A percentile compares a stretch with the other conserved stretches of the same genome.
phyloP scores from a whole-genome alignment of 1,140 invertebrate genomes.

The Drosophila leontia region DNA sequence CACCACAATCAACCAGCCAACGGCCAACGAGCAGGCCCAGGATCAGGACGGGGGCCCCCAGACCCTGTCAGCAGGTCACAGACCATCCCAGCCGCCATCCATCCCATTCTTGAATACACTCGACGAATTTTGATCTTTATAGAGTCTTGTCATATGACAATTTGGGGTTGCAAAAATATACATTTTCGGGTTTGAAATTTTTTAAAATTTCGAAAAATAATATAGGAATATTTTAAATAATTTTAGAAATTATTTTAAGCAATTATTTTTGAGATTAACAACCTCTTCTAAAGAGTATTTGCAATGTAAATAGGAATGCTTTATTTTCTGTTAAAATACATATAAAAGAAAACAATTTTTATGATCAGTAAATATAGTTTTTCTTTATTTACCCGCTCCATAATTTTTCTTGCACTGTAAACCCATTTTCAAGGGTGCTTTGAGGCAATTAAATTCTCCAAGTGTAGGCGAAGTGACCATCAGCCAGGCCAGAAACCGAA shows the following conservation, averaged over 20 bases:
- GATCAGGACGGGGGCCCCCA: conserved; percentile 12
- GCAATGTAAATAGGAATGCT: too few relatives aligned
- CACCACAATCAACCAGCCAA: conserved; percentile 70
- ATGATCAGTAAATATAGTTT: too few relatives aligned
- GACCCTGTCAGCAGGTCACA: conserved; percentile 43
- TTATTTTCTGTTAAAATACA: too few relatives aligned
- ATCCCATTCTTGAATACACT: conserved; percentile 26
- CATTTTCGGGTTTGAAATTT: not conserved
- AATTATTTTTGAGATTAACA: too few relatives aligned
- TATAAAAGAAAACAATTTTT: not conserved
- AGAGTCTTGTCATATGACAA: not conserved
- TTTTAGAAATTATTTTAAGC: too few relatives aligned
- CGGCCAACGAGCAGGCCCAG: not conserved
- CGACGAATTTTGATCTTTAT: not conserved
- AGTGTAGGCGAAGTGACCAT: conserved; percentile 45
- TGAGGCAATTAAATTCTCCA: conserved; percentile 12
- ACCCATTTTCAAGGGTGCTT: not conserved
- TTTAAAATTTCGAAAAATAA: not conserved
- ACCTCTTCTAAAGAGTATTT: too few relatives aligned
- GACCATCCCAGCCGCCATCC: conserved; percentile 21
- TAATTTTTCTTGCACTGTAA: not conserved
- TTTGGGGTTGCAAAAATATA: not conserved
- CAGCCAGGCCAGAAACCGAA: conserved; percentile 26
- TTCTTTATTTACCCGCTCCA: not conserved
- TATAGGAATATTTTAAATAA: not conserved